Evolutionary conservation across 2,888 invertebrate genomes (phyloP).

Genomic region (Xestia ashworthii): DNA sequence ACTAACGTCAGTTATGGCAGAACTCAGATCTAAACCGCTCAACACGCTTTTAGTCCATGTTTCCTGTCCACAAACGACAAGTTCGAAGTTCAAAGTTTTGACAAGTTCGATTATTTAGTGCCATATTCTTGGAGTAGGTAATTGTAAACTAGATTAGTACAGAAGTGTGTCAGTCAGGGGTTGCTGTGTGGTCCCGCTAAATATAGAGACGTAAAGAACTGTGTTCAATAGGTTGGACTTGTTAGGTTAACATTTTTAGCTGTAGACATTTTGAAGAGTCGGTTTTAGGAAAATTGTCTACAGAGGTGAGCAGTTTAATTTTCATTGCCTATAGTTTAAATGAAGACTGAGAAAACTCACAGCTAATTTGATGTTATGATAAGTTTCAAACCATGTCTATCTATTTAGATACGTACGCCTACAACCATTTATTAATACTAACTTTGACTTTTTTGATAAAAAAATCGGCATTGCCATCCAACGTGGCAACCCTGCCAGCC

Average conservation of each 20-base stretch:
- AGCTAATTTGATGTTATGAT: neutral
- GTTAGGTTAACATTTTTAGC: neutral
- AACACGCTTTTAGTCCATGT: neutral
- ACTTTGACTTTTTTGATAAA: too few relatives aligned
- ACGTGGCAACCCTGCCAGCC: too few relatives aligned
- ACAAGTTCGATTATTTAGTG: slow-evolving; percentile 27
- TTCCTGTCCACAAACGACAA: slow-evolving; percentile 11
- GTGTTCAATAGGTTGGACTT: slow-evolving; percentile 1
- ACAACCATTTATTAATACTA: neutral
- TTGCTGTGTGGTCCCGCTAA: slow-evolving; percentile 47
- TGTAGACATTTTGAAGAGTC: neutral
- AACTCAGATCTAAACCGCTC: neutral
- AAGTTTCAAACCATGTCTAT: neutral
- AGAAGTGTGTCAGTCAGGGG: slow-evolving; percentile 37
- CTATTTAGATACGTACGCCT: neutral
- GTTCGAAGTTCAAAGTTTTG: slow-evolving; percentile 1
- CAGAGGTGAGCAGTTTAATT: neutral
- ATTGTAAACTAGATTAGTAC: slow-evolving; percentile 40
- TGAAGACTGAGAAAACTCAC: neutral
- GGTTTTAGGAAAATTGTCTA: neutral
- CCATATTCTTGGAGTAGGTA: neutral
- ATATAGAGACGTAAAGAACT: slow-evolving; percentile 9
- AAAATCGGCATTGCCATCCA: too few relatives aligned
- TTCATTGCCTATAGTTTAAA: too few relatives aligned
- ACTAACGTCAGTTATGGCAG: neutral